Percentiles rank a stretch among this genome's conserved stretches.
phyloP scores from a whole-genome alignment of 2,888 invertebrate species.

The Rhyacophila evoluta region DNA sequence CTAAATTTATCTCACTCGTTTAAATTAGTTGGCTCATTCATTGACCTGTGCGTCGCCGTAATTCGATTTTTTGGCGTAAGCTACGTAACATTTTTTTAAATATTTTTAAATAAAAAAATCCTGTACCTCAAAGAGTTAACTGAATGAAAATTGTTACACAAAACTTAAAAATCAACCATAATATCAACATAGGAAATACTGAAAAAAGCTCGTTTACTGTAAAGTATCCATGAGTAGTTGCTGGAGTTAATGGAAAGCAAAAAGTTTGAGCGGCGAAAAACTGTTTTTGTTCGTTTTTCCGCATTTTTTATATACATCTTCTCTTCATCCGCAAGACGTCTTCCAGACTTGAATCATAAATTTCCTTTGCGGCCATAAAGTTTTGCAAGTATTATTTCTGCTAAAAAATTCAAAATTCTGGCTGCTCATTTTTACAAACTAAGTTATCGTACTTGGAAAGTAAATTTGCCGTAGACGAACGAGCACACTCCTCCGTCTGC shows the following conservation, averaged over 20 bases:
- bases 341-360: conserved; percentile 5
- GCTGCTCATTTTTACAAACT: neutral
- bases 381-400: conserved; percentile 5
- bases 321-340: conserved; percentile 22
- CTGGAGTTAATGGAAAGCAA: neutral
- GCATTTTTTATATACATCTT: neutral
- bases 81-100: too few relatives aligned
- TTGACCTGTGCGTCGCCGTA: too few relatives aligned
- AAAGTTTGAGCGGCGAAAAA: neutral
- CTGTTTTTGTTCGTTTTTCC: conserved; percentile 15
- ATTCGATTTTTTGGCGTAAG: too few relatives aligned
- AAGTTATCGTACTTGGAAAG: conserved; percentile 1
- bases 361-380: conserved; percentile 1
- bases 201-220: too few relatives aligned
- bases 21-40: too few relatives aligned
- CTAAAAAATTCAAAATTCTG: neutral
- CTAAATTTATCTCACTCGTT: too few relatives aligned
- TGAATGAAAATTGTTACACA: too few relatives aligned
- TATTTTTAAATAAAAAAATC: too few relatives aligned
- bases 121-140: too few relatives aligned
- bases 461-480: neutral
- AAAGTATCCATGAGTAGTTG: neutral
- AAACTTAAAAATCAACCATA: too few relatives aligned
- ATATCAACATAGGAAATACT: too few relatives aligned
- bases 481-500: neutral